Percentiles rank a stretch among this genome's conserved stretches.
Conservation (phyloP, 2,888 invertebrate genomes). For the Hoplodrina blanda region DNA sequence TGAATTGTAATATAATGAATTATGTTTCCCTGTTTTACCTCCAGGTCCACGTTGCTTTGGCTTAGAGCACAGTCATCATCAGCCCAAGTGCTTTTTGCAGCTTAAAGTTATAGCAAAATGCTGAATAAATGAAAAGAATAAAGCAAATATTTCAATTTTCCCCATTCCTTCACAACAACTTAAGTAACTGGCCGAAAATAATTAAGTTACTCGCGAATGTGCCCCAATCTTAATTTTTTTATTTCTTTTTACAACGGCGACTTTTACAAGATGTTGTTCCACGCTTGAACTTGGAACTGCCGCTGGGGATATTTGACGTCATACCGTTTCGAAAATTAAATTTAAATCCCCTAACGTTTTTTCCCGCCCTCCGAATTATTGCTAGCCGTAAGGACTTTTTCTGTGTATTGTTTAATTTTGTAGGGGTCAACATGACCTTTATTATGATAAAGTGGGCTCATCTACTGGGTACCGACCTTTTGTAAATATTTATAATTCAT, state of each 20-base stretch:
- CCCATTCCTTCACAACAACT: conserved; percentile 9
- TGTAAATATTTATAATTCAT: conserved; percentile 52
- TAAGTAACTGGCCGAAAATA: conserved; percentile 38
- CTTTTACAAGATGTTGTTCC: conserved; percentile 78
- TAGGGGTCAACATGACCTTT: conserved; percentile 74
- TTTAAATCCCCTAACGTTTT: conserved; percentile 89
- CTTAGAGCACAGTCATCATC: no score
- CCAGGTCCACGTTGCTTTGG: no score
- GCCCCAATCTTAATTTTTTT: conserved; percentile 69
- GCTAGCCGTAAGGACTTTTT: conserved; percentile 81
- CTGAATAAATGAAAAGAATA: not conserved
- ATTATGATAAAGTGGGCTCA: conserved; percentile 58
- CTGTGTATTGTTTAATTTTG: conserved; percentile 81
- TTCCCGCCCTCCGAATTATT: conserved; percentile 87
- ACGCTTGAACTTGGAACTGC: conserved; percentile 82
- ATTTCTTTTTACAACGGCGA: conserved; percentile 69
- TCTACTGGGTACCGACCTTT: conserved; percentile 52
- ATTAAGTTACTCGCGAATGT: conserved; percentile 44
- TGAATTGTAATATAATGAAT: no score
- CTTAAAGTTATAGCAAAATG: not conserved
- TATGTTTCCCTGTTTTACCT: no score
- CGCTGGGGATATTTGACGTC: conserved; percentile 87
- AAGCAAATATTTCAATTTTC: conserved; percentile 4
- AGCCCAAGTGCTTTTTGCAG: not conserved
- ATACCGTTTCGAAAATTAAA: conserved; percentile 89